Conservation (phyloP, 2,888 invertebrate species). For the Xylota sylvarum region DNA sequence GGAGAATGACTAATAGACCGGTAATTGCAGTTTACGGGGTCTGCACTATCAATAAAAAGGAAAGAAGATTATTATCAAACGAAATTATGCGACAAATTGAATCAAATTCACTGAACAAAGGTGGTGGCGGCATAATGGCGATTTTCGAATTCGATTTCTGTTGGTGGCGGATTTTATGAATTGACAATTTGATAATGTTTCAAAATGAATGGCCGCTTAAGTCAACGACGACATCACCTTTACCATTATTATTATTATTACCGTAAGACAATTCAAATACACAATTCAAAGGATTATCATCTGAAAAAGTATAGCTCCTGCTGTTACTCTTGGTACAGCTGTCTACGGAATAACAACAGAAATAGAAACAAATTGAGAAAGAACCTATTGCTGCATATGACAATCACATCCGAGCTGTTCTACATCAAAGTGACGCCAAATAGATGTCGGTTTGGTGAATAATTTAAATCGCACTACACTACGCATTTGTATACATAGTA, state of each 20-base stretch:
- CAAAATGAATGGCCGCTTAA: slow-evolving; percentile 58
- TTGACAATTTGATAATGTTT: slow-evolving; percentile 47
- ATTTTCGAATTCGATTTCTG: slow-evolving; percentile 49
- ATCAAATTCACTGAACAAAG: slow-evolving; percentile 50
- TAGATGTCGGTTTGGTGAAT: slow-evolving; percentile 30
- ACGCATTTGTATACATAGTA: slow-evolving; percentile 1
- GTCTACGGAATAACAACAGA: slow-evolving; percentile 38
- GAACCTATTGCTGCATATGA: slow-evolving; percentile 44
- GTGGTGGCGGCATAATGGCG: slow-evolving; percentile 24
- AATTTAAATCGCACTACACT: background rate
- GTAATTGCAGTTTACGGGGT: slow-evolving; percentile 68
- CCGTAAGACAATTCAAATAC: slow-evolving; percentile 30
- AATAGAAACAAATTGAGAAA: slow-evolving; percentile 43
- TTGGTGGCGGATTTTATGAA: slow-evolving; percentile 47
- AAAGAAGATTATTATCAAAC: slow-evolving; percentile 51
- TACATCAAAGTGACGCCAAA: slow-evolving; percentile 26
- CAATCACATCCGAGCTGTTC: slow-evolving; percentile 51
- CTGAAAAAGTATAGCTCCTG: slow-evolving; percentile 14
- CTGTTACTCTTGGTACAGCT: slow-evolving; percentile 30
- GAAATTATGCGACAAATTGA: slow-evolving; percentile 73
- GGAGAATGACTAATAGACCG: slow-evolving; percentile 68
- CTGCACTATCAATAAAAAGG: slow-evolving; percentile 46
- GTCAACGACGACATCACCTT: slow-evolving; percentile 37
- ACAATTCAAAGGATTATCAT: slow-evolving; percentile 29
- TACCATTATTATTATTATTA: slow-evolving; percentile 28